Evolutionary conservation across 2,113 vertebrate species (phyloP), one percentile per base, ranked within the genome.

Genomic region (Motacilla alba): DNA sequence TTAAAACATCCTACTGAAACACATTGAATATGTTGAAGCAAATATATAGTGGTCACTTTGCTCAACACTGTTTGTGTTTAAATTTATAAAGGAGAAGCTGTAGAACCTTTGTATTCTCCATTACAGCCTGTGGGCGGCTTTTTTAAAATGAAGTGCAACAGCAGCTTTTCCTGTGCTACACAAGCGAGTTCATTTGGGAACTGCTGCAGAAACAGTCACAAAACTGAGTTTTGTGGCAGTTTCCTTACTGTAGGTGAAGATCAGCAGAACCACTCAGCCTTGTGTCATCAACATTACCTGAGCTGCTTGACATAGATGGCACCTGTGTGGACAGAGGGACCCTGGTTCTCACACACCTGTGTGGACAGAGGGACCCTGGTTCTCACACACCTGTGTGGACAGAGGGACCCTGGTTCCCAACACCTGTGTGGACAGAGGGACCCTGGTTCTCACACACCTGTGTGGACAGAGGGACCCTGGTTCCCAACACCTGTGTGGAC

Each of bases 1-100:
- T 97, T 97, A 80, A 96, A 96, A 96, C 89, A 97, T 97, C 97
- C 96, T 97, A 89, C 86, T 94, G 95, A 97, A 97, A 97, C 62
- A 85, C 93, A 94, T 72, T 64, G 79, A 97, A 15, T 91, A 90
- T 74, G 96, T 88, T 97, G 96, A 97, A 96, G 95, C 97, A 96
- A 95, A 97, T 93, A 86, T 10, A 93, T 87, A 87, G 83, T 27
- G 89, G 97, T 98, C 94, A 90, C 70, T 97, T 96, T 98, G 96
- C 96, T 98, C 97, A 97, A 97, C 95, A 95, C 96, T 97, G 93
- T 87, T 79, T 67, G 93, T 85, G 93, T 92, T 97, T 90, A 86
- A 95, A 90, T 93, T 96, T 95, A 21, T 47, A 96, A 90, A 11
- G 66, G 90, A 82, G 81, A 69, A 91, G 81, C 75, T 92, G 56